Evolutionary conservation across 2,113 vertebrate genomes (phyloP).

Genomic region (Jaculus jaculus): DNA sequence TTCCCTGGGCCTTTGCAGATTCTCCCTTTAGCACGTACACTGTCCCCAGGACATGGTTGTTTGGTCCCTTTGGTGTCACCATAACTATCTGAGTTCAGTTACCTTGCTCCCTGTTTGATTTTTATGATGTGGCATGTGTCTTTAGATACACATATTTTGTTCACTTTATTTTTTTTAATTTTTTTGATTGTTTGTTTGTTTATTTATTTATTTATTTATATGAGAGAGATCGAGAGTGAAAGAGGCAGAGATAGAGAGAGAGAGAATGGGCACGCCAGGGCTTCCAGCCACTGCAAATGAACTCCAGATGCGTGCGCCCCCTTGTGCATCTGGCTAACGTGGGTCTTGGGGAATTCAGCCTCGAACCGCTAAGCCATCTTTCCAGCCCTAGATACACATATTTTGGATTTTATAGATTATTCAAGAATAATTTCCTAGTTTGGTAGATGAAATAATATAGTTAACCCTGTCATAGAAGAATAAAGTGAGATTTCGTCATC

Average conservation of each 20-base stretch:
- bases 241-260: too few species aligned
- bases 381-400: background rate
- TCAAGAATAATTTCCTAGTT: slow-evolving; percentile 5
- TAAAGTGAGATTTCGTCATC: slow-evolving; percentile 7
- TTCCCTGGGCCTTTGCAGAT: background rate
- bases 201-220: too few species aligned
- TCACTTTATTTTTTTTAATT: too few species aligned
- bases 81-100: background rate
- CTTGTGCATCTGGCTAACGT: too few species aligned
- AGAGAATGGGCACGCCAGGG: too few species aligned
- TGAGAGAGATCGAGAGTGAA: too few species aligned
- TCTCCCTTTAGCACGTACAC: background rate
- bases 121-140: background rate
- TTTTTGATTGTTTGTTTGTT: too few species aligned
- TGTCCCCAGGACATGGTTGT: background rate
- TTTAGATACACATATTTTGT: too few species aligned
- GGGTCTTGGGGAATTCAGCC: too few species aligned
- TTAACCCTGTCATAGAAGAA: background rate
- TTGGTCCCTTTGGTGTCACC: background rate
- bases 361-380: too few species aligned
- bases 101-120: background rate
- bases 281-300: too few species aligned
- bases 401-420: background rate
- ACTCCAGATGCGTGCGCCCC: too few species aligned
- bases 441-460: background rate